A percentile compares a stretch with the other conserved stretches of the same genome.
phyloP scores from a whole-genome alignment of 2,113 vertebrate genomes.

The Bothrops jararaca region DNA sequence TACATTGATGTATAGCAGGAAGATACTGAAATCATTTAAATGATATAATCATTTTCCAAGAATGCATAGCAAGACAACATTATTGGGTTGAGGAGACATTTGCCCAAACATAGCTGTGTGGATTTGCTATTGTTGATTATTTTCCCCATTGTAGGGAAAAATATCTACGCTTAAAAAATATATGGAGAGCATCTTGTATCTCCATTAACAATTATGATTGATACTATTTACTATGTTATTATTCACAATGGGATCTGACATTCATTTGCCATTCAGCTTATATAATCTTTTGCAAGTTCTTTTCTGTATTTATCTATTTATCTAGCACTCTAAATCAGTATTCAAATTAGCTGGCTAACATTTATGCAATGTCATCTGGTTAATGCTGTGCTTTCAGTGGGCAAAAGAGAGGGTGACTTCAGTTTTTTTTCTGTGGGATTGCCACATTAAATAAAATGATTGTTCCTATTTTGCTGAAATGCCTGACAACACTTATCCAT shows the following conservation, averaged over 20 bases:
- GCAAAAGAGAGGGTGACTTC: neutral
- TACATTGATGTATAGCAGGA: neutral
- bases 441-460: neutral
- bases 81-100: neutral
- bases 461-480: neutral
- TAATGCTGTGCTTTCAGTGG: neutral
- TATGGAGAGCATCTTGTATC: neutral
- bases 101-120: neutral
- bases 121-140: neutral
- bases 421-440: neutral
- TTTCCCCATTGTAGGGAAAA: neutral
- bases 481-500: neutral
- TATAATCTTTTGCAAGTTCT: conserved; percentile 5
- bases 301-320: conserved; percentile 20
- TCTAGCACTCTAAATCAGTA: neutral
- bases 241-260: neutral
- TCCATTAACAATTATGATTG: neutral
- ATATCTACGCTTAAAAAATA: neutral
- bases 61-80: neutral
- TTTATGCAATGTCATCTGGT: neutral
- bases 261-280: neutral
- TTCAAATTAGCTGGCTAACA: neutral
- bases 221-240: neutral
- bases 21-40: neutral
- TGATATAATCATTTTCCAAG: neutral